These are phyloP conservation scores for Trachymyrmex septentrionalis DNA, from an alignment of 1,140 invertebrate species.

Conservation along the genomic window DNA sequence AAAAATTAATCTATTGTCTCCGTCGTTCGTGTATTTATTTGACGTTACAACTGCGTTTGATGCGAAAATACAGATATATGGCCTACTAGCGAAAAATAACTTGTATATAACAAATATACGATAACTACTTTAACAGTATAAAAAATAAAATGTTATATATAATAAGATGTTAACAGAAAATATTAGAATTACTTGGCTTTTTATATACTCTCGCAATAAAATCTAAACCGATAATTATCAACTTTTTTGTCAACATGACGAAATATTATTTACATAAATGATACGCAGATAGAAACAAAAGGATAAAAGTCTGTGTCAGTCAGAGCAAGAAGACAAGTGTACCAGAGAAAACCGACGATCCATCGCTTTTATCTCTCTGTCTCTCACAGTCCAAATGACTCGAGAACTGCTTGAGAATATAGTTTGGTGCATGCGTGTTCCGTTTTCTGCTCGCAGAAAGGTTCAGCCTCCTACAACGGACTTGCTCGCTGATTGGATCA, in stretches of 20 bases:
- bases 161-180: neutral
- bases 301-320: neutral
- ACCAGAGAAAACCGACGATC: neutral
- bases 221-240: neutral
- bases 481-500: slow-evolving; percentile 84
- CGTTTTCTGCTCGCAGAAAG: slow-evolving; percentile 79
- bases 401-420: slow-evolving; percentile 6
- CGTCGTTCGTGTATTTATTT: neutral
- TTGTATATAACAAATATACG: neutral
- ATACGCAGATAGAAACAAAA: neutral
- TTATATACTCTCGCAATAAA: neutral
- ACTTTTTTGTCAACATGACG: neutral
- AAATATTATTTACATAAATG: slow-evolving; percentile 1
- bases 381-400: slow-evolving; percentile 35
- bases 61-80: neutral
- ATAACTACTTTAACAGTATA: neutral
- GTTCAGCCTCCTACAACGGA: slow-evolving; percentile 84
- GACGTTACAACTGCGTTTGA: neutral
- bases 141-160: slow-evolving; percentile 18
- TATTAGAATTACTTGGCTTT: neutral
- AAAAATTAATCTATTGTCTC: neutral
- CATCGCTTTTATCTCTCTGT: slow-evolving; percentile 51
- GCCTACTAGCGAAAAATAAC: neutral
- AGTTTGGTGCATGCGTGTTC: slow-evolving; percentile 72
- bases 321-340: slow-evolving; percentile 6